These are phyloP conservation scores for Hedychridium roseum DNA, from an alignment of 2,888 invertebrate species.

Conservation along the genomic window DNA sequence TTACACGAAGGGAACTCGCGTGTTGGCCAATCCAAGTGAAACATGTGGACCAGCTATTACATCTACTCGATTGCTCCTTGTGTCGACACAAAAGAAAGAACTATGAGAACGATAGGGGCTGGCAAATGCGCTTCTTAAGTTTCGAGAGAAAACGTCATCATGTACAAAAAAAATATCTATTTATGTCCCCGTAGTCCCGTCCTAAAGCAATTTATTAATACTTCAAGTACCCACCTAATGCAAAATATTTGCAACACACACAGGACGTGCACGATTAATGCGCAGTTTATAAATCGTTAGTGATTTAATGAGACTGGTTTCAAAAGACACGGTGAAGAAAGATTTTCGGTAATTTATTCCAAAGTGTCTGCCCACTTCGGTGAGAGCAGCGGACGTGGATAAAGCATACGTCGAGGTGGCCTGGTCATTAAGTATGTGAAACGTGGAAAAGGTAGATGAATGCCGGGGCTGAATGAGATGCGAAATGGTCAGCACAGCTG, in stretches of 20 bases:
- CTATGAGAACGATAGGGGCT: conserved; percentile 26
- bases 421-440: conserved; percentile 34
- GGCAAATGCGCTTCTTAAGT: too few relatives aligned
- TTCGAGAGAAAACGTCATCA: too few relatives aligned
- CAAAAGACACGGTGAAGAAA: too few relatives aligned
- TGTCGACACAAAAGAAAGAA: conserved; percentile 38
- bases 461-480: conserved; percentile 57
- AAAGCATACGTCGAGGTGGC: conserved; percentile 18
- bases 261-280: too few relatives aligned
- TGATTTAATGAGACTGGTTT: too few relatives aligned
- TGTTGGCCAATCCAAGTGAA: conserved; percentile 37
- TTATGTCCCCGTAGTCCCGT: conserved; percentile 14
- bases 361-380: too few relatives aligned
- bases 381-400: background rate
- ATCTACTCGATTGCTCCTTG: conserved; percentile 41
- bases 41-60: conserved; percentile 40
- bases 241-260: too few relatives aligned
- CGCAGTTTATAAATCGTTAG: too few relatives aligned
- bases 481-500: conserved; percentile 62
- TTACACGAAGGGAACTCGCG: conserved; percentile 37
- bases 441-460: conserved; percentile 38
- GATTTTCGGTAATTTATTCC: background rate
- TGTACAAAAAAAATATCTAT: conserved; percentile 18
- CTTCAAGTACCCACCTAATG: too few relatives aligned
- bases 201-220: background rate